phyloP scores from a whole-genome alignment of 2,797 vertebrate genomes.

The Sebastes oblongus region DNA sequence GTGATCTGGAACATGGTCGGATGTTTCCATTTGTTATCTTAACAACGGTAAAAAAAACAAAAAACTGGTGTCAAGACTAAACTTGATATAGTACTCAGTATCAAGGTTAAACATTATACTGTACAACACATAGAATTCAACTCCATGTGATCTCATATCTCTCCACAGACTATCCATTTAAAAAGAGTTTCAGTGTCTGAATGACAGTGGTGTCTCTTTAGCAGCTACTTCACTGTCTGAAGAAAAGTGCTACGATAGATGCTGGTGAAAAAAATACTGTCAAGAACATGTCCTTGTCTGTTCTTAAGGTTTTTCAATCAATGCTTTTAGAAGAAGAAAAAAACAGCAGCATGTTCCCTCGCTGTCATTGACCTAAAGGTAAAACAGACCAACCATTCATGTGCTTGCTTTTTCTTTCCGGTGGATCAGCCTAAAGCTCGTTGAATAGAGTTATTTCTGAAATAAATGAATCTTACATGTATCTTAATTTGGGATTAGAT shows the following conservation, averaged over 20 bases:
- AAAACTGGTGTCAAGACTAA: neutral
- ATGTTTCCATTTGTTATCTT: neutral
- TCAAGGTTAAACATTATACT: neutral
- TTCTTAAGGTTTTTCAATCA: slow-evolving; percentile 19
- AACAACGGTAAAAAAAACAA: neutral
- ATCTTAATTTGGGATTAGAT: neutral
- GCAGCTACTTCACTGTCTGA: slow-evolving; percentile 5
- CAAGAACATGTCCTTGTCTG: slow-evolving; percentile 9
- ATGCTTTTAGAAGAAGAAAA: neutral
- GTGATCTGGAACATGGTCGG: neutral
- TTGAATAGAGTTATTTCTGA: neutral
- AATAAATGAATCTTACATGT: neutral
- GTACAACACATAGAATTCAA: neutral
- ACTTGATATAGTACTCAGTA: neutral
- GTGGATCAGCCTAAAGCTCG: neutral
- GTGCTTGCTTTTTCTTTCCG: neutral
- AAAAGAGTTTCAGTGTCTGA: neutral
- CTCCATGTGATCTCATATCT: neutral
- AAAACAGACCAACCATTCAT: neutral
- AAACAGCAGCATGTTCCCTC: neutral
- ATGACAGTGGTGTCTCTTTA: neutral
- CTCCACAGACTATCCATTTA: neutral
- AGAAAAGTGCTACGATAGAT: neutral
- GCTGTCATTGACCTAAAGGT: neutral
- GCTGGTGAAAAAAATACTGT: neutral